These are phyloP conservation scores for Phyllotreta cruciferae DNA, from an alignment of 2,888 invertebrate genomes.

Conservation along the genomic window DNA sequence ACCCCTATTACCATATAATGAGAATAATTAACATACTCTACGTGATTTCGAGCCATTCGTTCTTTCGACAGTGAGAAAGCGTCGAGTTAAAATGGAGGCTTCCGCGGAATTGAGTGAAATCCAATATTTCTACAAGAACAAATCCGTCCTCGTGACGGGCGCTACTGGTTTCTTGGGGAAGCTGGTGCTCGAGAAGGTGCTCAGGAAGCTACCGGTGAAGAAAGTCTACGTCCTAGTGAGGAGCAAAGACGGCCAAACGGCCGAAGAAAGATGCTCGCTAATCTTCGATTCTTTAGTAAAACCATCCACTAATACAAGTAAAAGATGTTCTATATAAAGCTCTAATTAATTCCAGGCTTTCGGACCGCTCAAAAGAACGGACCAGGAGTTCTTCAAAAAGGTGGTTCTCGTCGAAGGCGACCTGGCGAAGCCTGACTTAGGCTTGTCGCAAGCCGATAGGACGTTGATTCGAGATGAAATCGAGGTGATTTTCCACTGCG, in stretches of 20 bases:
- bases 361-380: constrained; percentile 61
- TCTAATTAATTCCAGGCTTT: constrained; percentile 60
- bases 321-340: background rate
- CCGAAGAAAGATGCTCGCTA: constrained; percentile 37
- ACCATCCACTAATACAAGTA: constrained; percentile 7
- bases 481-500: constrained; percentile 74
- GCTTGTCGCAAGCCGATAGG: constrained; percentile 63
- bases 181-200: constrained; percentile 48
- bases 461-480: constrained; percentile 63
- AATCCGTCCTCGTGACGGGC: constrained; percentile 45
- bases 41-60: background rate
- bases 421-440: constrained; percentile 62
- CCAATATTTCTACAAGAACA: constrained; percentile 42
- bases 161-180: constrained; percentile 47
- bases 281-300: constrained; percentile 44
- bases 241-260: constrained; percentile 47
- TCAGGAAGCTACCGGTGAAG: constrained; percentile 48
- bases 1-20: constrained; percentile 27
- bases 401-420: constrained; percentile 66
- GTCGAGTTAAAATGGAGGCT: constrained; percentile 22
- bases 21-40: background rate
- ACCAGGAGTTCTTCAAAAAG: constrained; percentile 64
- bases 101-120: constrained; percentile 38
- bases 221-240: constrained; percentile 51
- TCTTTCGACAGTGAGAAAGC: background rate